A percentile compares a stretch with the other conserved stretches of the same genome.
Evolutionary conservation across 2,888 invertebrate genomes (phyloP).

Genomic region (Macaria liturata): DNA sequence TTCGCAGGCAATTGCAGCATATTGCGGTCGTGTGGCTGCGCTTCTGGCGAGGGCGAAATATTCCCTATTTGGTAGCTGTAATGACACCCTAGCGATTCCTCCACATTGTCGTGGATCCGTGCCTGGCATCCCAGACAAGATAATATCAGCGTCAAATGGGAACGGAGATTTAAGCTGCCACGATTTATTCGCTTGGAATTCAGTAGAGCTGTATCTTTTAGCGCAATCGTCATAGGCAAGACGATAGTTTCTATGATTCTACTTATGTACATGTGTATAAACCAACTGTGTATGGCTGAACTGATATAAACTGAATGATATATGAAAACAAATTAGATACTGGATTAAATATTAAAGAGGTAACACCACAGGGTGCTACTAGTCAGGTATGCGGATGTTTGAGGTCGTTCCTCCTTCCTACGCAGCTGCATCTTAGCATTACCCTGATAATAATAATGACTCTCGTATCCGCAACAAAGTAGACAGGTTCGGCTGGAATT

Average conservation of each 20-base stretch:
- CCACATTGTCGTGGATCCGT: conserved; percentile 15
- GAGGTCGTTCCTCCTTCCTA: neutral
- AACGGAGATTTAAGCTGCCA: conserved; percentile 13
- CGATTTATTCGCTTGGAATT: conserved; percentile 13
- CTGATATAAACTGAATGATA: no score
- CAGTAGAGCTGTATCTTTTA: conserved; percentile 2
- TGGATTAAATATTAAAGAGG: no score
- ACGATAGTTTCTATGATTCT: no score
- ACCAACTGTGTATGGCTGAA: no score
- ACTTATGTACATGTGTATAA: no score
- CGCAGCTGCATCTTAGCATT: neutral
- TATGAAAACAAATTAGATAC: no score
- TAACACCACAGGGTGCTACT: no score
- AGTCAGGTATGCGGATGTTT: no score
- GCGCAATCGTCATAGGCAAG: no score
- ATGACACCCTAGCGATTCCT: conserved; percentile 19
- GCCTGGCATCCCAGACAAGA: conserved; percentile 20
- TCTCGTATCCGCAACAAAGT: conserved; percentile 7
- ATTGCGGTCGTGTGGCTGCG: conserved; percentile 11
- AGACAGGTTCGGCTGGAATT: neutral
- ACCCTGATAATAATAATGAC: neutral
- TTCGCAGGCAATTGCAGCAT: conserved; percentile 5
- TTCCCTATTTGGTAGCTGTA: conserved; percentile 17
- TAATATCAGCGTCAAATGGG: conserved; percentile 17
- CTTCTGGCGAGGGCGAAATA: conserved; percentile 12